Percentiles rank a stretch among this genome's conserved stretches.
These are phyloP conservation scores for Hipposideros armiger DNA, from an alignment of 2,113 vertebrate genomes.

Conservation along the genomic window DNA sequence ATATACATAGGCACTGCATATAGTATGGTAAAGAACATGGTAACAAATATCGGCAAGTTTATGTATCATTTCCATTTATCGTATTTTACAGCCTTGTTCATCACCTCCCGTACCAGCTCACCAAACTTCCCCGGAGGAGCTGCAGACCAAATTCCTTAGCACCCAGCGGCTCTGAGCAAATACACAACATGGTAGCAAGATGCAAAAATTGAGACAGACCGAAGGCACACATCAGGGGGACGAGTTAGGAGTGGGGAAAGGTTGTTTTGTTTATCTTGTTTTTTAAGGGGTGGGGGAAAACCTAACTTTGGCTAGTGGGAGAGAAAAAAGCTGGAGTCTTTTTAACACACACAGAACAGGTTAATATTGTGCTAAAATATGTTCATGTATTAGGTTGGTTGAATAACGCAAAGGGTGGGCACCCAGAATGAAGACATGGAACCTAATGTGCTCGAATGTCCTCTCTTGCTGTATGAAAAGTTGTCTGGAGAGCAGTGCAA, in stretches of 20 bases:
- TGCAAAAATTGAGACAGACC: background rate
- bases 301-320: background rate
- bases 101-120: slow-evolving; percentile 55
- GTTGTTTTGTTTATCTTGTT: background rate
- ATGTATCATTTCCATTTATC: slow-evolving; percentile 50
- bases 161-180: background rate
- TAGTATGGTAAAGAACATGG: background rate
- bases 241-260: background rate
- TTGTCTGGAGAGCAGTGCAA: slow-evolving; percentile 85
- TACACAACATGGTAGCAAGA: background rate
- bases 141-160: slow-evolving; percentile 1
- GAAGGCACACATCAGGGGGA: background rate
- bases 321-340: slow-evolving; percentile 39
- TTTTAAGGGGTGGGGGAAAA: background rate
- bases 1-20: background rate
- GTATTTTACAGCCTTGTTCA: slow-evolving; percentile 44
- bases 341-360: slow-evolving; percentile 21
- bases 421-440: slow-evolving; percentile 3
- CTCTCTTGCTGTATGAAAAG: slow-evolving; percentile 84
- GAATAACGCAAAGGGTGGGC: background rate
- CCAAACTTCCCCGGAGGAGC: background rate
- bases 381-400: background rate
- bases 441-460: slow-evolving; percentile 52
- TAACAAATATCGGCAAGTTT: background rate
- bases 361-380: background rate